Base-by-base conservation (phyloP, 2,797 vertebrate genomes). In the Sebastes oblongus region DNA sequence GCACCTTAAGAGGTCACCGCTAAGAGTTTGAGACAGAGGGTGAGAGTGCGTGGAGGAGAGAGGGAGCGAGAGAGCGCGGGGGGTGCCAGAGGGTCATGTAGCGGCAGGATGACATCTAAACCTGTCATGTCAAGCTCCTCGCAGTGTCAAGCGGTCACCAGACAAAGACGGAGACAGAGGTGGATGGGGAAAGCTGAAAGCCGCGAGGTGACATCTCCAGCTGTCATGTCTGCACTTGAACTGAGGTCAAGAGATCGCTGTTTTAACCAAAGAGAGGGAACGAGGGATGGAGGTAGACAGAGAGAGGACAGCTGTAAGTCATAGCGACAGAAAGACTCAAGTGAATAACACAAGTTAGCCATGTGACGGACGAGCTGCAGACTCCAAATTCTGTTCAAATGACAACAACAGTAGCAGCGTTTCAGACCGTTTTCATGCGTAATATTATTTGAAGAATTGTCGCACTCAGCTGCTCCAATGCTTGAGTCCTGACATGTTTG, bases 61-160 rank as follows among this genome's bases (percentile, higher is more conserved):
- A 18, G 75, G 77, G 24, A 81, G 81, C 12, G 18, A 76, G 69
- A 25, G 66, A 29, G 83, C 9, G 5, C 1, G 24, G 36, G 74
- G 24, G 8, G 71, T 74, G 87, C 56, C 36, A 5, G 75, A 78
- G 88, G 84, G 87, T 87, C 87, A 77, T 60, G 78, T 85, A 82
- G 83, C 52, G 69, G 82, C 61, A 18, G 83, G 92, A 86, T 88
- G 92, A 93, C 92, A 93, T 92, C 88, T 88, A 85, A 90, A 88
- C 88, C 86, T 90, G 89, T 92, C 92, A 84, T 90, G 91, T 93
- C 87, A 76, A 77, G 81, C 85, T 77, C 75, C 81, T 89, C 75
- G 1, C 78, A 1, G 89, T 62, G 89, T 83, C 82, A 27, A 27
- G 61, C 73, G 89, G 83, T 86, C 90, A 80, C 81, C 86, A 76